Base-by-base conservation (phyloP, 2,888 invertebrate genomes). In the Agrypnus murinus region DNA sequence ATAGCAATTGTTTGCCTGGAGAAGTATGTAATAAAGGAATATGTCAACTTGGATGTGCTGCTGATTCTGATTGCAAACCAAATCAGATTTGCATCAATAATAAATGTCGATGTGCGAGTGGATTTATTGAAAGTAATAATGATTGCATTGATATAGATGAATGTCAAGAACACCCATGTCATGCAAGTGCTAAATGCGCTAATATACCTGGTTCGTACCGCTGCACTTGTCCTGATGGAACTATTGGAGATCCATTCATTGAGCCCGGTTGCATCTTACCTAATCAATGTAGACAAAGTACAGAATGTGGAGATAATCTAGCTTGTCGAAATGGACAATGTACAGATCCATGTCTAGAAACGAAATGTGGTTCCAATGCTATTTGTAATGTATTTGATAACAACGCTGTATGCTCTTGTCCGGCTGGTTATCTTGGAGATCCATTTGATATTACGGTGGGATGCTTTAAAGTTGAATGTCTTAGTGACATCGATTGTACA, bases 381-480 rank as follows among this genome's bases (percentile, higher is more conserved):
- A 78, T 90, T 43, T 97, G 97, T 81, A 89, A 90, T 36, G 92
- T 93, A 0, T 87, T 89, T 17, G 91, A 92, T 73, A 95, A 96
- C 79, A 88, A 86, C 59, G 90, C 94, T 0, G 86, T 90, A 17
- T 96, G 96, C 81, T 87, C 89, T 36, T 96, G 96, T 82, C 92
- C 94, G 40, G 89, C 92, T 69, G 95, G 95, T 15, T 92, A 92
- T 82, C 87, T 96, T 32, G 96, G 96, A 7, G 95, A 95, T 86
- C 92, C 95, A 3, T 88, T 89, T 65, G 94, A 95, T 80, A 87
- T 87, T 63, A 89, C 89, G 59, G 89, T 95, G 60, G 96, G 96
- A 36, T 96, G 96, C 81, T 95, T 95, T 83, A 94, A 93, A 85
- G 96, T 96, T 1, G 96, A 96, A 86, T 97, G 96, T 84, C 87